These are phyloP conservation scores for Ridgeia piscesae DNA, from an alignment of 1,140 invertebrate genomes.

Conservation along the genomic window DNA sequence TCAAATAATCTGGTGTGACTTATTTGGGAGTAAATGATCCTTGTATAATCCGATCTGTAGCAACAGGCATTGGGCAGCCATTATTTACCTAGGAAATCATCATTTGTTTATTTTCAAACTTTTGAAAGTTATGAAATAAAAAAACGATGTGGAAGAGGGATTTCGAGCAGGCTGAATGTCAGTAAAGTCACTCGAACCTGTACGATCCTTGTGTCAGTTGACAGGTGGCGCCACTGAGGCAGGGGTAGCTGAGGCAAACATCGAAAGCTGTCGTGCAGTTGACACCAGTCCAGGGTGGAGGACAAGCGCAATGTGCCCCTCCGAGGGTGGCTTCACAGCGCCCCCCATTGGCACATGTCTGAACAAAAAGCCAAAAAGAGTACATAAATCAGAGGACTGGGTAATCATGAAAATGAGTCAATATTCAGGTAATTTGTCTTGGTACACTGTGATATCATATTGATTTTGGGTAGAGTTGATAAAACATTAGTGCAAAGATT, in stretches of 20 bases:
- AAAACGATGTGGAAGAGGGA: not conserved
- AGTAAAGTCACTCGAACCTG: not conserved
- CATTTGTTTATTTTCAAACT: not conserved
- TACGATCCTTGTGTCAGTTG: not conserved
- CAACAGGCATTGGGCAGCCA: too few relatives aligned
- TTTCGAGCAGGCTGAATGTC: not conserved
- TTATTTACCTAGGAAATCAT: too few relatives aligned
- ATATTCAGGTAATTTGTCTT: too few relatives aligned
- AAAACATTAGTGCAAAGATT: too few relatives aligned
- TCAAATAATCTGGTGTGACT: too few relatives aligned
- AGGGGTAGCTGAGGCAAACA: constrained; percentile 7
- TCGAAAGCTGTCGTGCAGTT: not conserved
- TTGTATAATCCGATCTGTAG: too few relatives aligned
- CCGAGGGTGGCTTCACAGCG: not conserved
- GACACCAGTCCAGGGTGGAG: not conserved
- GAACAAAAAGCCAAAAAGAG: constrained; percentile 88
- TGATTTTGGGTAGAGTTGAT: too few relatives aligned
- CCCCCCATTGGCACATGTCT: constrained; percentile 60
- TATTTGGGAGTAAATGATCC: too few relatives aligned
- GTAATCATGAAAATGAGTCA: not conserved
- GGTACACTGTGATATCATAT: too few relatives aligned
- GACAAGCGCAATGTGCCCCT: not conserved
- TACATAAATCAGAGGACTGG: too few relatives aligned
- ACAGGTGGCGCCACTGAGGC: constrained; percentile 12
- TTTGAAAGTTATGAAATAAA: not conserved